Evolutionary conservation across 2,113 vertebrate species (phyloP).

Genomic region (Anolis sagrei): DNA sequence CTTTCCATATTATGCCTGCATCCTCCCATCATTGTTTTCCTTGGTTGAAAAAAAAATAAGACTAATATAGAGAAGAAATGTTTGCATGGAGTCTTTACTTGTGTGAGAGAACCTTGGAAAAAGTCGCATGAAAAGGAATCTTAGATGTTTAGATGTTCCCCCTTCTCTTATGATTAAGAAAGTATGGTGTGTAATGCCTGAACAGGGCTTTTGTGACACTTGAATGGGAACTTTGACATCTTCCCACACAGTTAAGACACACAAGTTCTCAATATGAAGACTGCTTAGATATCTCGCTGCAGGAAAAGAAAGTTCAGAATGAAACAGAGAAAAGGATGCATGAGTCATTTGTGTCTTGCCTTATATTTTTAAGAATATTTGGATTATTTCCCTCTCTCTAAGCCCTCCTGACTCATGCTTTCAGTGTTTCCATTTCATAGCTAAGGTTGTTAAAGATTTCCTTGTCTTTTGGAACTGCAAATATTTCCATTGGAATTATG

Average conservation of each 20-base stretch:
- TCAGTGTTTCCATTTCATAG: not conserved
- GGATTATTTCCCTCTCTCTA: not conserved
- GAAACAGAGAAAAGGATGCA: not conserved
- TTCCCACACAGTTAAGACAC: not conserved
- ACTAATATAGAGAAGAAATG: too few relatives aligned
- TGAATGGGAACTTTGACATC: not conserved
- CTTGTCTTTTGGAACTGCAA: not conserved
- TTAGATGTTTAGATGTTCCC: too few relatives aligned
- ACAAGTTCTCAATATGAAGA: not conserved
- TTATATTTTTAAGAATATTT: not conserved
- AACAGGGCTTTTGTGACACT: not conserved
- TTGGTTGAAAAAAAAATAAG: too few relatives aligned
- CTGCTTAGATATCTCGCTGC: not conserved
- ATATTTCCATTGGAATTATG: not conserved
- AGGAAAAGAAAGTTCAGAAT: not conserved
- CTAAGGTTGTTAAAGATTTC: not conserved
- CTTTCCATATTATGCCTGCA: not conserved
- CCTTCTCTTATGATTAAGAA: too few relatives aligned
- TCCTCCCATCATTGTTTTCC: too few relatives aligned
- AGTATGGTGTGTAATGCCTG: too few relatives aligned
- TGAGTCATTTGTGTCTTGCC: not conserved
- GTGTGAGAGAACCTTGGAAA: too few relatives aligned
- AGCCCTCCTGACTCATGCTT: not conserved
- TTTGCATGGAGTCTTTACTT: too few relatives aligned
- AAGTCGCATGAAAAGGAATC: too few relatives aligned